Percentiles rank a stretch among this genome's conserved stretches.
phyloP scores from a whole-genome alignment of 2,888 invertebrate genomes.

The Prenolepis imparis region DNA sequence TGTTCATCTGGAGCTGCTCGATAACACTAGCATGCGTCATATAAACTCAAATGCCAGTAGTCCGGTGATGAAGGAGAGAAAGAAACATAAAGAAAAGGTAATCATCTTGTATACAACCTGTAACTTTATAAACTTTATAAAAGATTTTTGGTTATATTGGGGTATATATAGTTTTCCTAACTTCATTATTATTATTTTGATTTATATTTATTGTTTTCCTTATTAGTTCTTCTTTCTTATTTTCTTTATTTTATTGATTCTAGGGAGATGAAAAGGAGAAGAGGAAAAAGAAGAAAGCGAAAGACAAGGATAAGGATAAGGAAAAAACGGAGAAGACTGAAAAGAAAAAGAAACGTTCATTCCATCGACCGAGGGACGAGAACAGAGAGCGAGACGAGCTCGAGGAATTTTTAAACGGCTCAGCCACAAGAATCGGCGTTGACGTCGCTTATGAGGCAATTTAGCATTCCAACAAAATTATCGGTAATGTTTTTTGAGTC shows the following conservation, averaged over 20 bases:
- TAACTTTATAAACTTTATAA: not conserved
- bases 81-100: slow-evolving; percentile 84
- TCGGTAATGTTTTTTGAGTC: slow-evolving; percentile 1
- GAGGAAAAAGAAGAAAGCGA: slow-evolving; percentile 87
- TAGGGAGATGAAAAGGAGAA: slow-evolving; percentile 88
- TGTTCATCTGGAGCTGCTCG: slow-evolving; percentile 87
- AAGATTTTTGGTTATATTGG: not conserved
- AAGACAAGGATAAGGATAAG: slow-evolving; percentile 87
- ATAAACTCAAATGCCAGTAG: slow-evolving; percentile 83
- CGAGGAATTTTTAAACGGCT: slow-evolving; percentile 89
- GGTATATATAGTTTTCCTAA: not conserved
- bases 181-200: not conserved
- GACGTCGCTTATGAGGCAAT: slow-evolving; percentile 89
- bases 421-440: slow-evolving; percentile 87
- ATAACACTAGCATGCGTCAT: slow-evolving; percentile 82
- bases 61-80: slow-evolving; percentile 84
- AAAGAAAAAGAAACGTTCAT: slow-evolving; percentile 86
- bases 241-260: slow-evolving; percentile 46
- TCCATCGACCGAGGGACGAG: slow-evolving; percentile 85
- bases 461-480: slow-evolving; percentile 79
- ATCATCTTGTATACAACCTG: not conserved
- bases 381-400: slow-evolving; percentile 87
- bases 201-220: not conserved
- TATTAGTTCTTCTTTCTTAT: too few species aligned
- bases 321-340: slow-evolving; percentile 86